Evolutionary conservation across 1,140 invertebrate species (phyloP).

Genomic region (Dreissena polymorpha): DNA sequence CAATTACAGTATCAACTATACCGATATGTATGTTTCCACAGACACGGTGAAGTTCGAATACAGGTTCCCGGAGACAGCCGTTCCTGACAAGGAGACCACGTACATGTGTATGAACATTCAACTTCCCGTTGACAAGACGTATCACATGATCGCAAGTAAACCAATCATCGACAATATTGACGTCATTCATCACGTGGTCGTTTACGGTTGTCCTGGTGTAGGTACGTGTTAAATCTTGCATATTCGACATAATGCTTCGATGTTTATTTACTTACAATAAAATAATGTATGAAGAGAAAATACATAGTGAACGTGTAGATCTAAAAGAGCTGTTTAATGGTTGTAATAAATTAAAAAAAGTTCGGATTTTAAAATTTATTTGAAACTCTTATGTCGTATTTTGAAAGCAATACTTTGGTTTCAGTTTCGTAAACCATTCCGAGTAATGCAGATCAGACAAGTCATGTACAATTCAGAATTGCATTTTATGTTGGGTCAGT

Average conservation of each 20-base stretch:
- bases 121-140: constrained; percentile 39
- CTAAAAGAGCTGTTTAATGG: not conserved
- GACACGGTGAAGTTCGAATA: not conserved
- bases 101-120: constrained; percentile 59
- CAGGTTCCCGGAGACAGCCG: not conserved
- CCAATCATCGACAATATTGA: constrained; percentile 59
- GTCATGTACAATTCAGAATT: no score
- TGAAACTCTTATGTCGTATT: no score
- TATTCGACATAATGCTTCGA: not conserved
- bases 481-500: not conserved
- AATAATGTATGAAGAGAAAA: not conserved
- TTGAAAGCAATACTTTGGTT: no score
- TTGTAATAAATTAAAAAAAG: not conserved
- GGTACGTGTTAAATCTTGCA: constrained; percentile 16
- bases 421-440: no score
- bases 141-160: constrained; percentile 61
- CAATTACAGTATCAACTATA: not conserved
- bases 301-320: not conserved
- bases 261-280: not conserved
- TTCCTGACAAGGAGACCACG: constrained; percentile 50
- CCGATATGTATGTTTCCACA: not conserved
- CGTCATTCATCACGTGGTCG: constrained; percentile 65
- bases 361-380: no score
- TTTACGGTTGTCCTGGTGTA: constrained; percentile 58
- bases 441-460: no score